Conservation (phyloP, 2,888 invertebrate genomes). For the Phengaris alcon region DNA sequence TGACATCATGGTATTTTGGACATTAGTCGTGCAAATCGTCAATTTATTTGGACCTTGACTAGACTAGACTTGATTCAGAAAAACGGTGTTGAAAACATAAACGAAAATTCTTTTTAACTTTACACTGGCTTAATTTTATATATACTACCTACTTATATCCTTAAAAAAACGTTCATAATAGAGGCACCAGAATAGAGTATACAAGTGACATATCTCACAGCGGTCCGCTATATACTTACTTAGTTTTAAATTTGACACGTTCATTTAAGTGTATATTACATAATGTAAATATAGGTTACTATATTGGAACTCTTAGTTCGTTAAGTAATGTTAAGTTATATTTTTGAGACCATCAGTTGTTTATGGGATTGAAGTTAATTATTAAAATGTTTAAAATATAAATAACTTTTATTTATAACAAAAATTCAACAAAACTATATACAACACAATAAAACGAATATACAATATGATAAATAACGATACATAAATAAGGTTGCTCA, state of each 20-base stretch:
- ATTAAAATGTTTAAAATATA: neutral
- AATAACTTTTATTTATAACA: neutral
- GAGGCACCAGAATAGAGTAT: no score
- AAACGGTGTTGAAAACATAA: no score
- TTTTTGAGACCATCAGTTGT: neutral
- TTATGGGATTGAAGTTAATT: neutral
- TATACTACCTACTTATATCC: no score
- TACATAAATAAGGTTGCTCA: neutral
- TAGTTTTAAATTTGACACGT: neutral
- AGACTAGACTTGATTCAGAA: no score
- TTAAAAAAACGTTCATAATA: no score
- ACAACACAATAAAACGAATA: neutral
- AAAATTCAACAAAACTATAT: slow-evolving; percentile 2
- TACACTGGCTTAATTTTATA: no score
- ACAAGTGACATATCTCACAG: neutral
- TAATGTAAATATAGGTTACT: neutral
- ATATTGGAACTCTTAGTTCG: neutral
- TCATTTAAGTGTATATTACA: neutral
- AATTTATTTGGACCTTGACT: no score
- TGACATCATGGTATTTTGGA: no score
- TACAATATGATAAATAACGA: neutral
- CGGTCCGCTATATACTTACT: neutral
- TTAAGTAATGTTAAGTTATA: neutral
- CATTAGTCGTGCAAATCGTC: no score
- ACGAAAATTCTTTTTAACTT: no score